These are phyloP conservation scores for Lontra canadensis DNA, from an alignment of 2,113 vertebrate genomes.

Conservation along the genomic window DNA sequence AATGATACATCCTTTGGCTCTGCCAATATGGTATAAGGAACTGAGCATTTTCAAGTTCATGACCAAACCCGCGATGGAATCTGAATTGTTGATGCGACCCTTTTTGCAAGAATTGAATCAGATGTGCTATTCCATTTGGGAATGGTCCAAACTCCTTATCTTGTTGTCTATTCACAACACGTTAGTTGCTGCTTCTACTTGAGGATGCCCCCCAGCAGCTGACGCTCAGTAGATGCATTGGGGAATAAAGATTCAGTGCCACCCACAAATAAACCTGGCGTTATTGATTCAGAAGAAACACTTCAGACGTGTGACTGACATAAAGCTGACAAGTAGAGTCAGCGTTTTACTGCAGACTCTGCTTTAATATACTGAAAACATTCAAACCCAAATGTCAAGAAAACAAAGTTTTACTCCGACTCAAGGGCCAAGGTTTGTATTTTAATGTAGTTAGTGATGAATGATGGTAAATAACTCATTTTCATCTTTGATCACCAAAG, in stretches of 20 bases:
- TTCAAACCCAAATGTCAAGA: constrained; percentile 54
- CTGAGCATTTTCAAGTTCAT: neutral
- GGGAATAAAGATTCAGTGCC: neutral
- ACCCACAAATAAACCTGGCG: neutral
- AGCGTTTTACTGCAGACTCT: constrained; percentile 29
- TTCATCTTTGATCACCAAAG: constrained; percentile 33
- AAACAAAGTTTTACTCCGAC: neutral
- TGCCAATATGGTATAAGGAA: neutral
- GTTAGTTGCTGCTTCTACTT: neutral
- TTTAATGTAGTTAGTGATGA: constrained; percentile 45
- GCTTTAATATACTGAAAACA: neutral
- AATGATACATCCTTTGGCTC: neutral
- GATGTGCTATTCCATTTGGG: neutral
- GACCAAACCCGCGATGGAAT: neutral
- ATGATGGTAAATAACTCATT: constrained; percentile 41
- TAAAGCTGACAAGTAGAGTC: constrained; percentile 29
- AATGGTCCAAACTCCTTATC: neutral
- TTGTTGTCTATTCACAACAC: neutral
- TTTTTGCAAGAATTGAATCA: neutral
- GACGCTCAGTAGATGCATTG: neutral
- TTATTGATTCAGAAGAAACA: constrained; percentile 15
- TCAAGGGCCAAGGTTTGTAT: neutral
- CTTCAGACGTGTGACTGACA: neutral
- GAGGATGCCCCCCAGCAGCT: neutral
- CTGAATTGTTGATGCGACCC: neutral